phyloP scores from a whole-genome alignment of 2,113 vertebrate species.

The Uria aalge region DNA sequence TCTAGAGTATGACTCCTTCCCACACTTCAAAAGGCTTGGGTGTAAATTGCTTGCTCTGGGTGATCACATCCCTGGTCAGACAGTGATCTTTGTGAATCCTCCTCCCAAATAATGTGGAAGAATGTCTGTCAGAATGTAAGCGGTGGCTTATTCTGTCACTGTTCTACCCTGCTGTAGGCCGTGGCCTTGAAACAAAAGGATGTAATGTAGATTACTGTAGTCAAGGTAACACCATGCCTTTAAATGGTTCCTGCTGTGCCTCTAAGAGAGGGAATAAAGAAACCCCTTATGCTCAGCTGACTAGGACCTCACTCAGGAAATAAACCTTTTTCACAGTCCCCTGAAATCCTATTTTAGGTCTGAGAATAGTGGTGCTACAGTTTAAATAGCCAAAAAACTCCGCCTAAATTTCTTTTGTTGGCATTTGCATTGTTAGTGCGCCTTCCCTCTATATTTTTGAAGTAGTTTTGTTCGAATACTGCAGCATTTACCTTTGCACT shows the following conservation, averaged over 20 bases:
- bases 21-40: neutral
- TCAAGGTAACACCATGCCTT: neutral
- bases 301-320: neutral
- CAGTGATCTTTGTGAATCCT: neutral
- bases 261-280: neutral
- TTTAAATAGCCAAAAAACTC: neutral
- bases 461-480: neutral
- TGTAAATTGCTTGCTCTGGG: neutral
- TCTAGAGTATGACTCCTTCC: neutral
- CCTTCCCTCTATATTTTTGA: neutral
- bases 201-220: neutral
- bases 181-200: neutral
- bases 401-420: neutral
- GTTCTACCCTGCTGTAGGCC: neutral
- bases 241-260: neutral
- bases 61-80: neutral
- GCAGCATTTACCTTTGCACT: neutral
- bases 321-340: neutral
- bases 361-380: neutral
- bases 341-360: neutral
- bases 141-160: neutral
- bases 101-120: neutral
- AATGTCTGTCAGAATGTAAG: neutral
- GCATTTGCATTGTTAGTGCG: neutral
- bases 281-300: neutral